Evolutionary conservation across 2,113 vertebrate species (phyloP).

Genomic region (Origma solitaria): DNA sequence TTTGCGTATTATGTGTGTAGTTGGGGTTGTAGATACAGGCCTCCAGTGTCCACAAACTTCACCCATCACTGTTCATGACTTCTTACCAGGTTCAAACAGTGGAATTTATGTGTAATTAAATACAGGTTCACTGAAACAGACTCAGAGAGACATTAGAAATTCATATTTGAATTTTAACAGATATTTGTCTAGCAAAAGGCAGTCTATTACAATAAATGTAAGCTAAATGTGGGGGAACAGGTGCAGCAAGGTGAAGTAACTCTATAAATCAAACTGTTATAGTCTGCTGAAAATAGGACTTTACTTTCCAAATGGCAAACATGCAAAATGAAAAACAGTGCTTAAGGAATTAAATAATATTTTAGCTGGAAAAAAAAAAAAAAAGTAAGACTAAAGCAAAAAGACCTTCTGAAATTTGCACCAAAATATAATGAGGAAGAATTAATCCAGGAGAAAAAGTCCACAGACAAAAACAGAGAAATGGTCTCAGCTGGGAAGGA

Average conservation of each 20-base stretch:
- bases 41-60: neutral
- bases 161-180: neutral
- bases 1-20: neutral
- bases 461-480: neutral
- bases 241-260: neutral
- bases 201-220: neutral
- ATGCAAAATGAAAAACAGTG: neutral
- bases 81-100: neutral
- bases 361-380: neutral
- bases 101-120: neutral
- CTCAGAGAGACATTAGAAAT: neutral
- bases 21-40: neutral
- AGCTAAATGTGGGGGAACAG: neutral
- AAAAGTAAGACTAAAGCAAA: neutral
- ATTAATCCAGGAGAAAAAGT: neutral
- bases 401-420: neutral
- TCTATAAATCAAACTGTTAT: neutral
- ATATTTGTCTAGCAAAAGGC: neutral
- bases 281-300: neutral
- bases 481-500: neutral
- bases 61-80: neutral
- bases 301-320: neutral
- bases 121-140: neutral
- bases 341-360: neutral
- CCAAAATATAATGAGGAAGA: neutral